These are phyloP conservation scores for Drosophila asahinai DNA, from an alignment of 1,140 invertebrate genomes.

Conservation along the genomic window DNA sequence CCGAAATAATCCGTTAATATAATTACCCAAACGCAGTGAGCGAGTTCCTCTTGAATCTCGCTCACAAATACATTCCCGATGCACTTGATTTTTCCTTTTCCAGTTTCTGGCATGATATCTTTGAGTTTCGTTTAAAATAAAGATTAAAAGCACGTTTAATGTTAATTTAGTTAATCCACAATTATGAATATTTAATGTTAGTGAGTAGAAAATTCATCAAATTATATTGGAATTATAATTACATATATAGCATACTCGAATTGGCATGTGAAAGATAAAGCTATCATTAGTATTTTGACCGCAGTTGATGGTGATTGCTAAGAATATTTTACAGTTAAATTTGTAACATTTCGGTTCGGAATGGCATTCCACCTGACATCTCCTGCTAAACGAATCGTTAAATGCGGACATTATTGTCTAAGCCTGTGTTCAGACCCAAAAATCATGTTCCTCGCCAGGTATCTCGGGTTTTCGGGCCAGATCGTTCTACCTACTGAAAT, in stretches of 20 bases:
- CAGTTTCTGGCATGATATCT: constrained; percentile 9
- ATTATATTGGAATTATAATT: neutral
- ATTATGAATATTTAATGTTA: no score
- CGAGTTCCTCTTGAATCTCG: constrained; percentile 36
- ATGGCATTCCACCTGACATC: constrained; percentile 39
- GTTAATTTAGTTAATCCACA: no score
- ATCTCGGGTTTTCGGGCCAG: constrained; percentile 10
- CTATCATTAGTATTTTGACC: neutral
- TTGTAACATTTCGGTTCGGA: neutral
- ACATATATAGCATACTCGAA: neutral
- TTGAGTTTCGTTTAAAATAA: neutral
- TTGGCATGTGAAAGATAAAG: neutral
- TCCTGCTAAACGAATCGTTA: constrained; percentile 63
- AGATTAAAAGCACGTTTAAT: no score
- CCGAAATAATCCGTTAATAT: constrained; percentile 44
- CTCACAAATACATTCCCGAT: constrained; percentile 22
- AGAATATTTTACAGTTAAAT: no score
- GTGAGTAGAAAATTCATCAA: neutral
- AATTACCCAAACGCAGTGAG: constrained; percentile 58
- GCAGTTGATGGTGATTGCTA: neutral
- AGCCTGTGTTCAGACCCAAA: constrained; percentile 15
- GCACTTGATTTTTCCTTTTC: constrained; percentile 21
- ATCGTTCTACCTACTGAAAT: constrained; percentile 15
- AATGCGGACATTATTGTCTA: constrained; percentile 54
- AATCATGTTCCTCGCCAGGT: constrained; percentile 15